Percentiles rank a stretch among this genome's conserved stretches.
These are phyloP conservation scores for Epinotia demarniana DNA, from an alignment of 2,888 invertebrate species.

Conservation along the genomic window DNA sequence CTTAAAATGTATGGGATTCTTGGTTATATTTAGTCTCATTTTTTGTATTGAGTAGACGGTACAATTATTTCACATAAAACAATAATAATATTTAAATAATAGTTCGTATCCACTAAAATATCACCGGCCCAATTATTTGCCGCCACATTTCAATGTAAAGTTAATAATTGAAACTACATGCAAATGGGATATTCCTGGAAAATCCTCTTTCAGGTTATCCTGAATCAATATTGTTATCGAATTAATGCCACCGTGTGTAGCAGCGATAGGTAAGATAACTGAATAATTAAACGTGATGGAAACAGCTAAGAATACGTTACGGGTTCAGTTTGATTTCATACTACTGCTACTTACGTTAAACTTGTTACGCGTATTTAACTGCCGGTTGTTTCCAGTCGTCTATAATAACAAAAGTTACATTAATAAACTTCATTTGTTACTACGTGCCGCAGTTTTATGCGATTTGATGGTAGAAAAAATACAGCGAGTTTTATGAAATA, in stretches of 20 bases:
- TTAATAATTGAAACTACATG: slow-evolving; percentile 23
- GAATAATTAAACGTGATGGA: slow-evolving; percentile 22
- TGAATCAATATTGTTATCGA: slow-evolving; percentile 36
- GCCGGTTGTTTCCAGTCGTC: too few relatives aligned
- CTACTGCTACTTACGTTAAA: neutral
- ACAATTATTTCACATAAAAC: too few relatives aligned
- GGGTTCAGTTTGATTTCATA: slow-evolving; percentile 12
- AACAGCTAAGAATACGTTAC: neutral
- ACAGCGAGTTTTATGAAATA: too few relatives aligned
- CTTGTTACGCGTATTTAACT: neutral
- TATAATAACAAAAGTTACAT: too few relatives aligned
- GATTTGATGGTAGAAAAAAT: too few relatives aligned
- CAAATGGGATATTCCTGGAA: slow-evolving; percentile 12
- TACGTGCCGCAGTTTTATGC: too few relatives aligned
- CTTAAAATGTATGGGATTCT: too few relatives aligned
- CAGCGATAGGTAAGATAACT: slow-evolving; percentile 30
- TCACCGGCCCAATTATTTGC: neutral
- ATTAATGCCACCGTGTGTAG: slow-evolving; percentile 28
- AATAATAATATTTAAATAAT: too few relatives aligned
- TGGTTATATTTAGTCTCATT: too few relatives aligned
- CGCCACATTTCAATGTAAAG: neutral
- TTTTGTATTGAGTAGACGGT: too few relatives aligned
- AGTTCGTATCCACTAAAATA: neutral
- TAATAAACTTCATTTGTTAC: too few relatives aligned
- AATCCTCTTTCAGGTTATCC: slow-evolving; percentile 17